phyloP scores from a whole-genome alignment of 2,797 vertebrate species.

The Sebastiscus tertius region DNA sequence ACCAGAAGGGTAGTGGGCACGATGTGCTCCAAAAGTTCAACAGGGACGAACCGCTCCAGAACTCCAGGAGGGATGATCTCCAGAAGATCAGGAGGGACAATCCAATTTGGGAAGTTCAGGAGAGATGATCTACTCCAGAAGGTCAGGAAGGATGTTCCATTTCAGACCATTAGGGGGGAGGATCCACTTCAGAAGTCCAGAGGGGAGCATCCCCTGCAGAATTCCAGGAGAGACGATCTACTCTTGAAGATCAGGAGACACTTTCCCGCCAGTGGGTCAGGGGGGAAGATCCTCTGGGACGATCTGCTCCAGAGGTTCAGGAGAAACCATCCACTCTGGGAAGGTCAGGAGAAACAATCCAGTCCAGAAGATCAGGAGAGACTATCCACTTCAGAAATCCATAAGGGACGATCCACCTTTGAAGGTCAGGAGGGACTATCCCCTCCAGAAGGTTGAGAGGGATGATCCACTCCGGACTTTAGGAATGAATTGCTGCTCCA shows the following conservation, averaged over 20 bases:
- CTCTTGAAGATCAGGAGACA: neutral
- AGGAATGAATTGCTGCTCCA: neutral
- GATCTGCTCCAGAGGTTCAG: too few species aligned
- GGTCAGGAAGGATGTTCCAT: neutral
- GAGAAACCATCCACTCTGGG: neutral
- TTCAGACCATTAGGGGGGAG: neutral
- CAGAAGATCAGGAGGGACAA: conserved; percentile 76
- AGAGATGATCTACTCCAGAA: conserved; percentile 35
- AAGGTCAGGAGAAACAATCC: neutral
- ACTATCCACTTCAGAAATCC: neutral
- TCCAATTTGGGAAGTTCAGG: conserved; percentile 67
- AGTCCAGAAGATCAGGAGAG: neutral
- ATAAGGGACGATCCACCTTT: neutral
- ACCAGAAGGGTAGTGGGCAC: too few species aligned
- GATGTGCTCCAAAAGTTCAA: too few species aligned
- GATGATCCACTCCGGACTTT: neutral
- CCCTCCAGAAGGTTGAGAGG: neutral
- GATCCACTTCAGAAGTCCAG: neutral
- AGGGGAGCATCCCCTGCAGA: neutral
- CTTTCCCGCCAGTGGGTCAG: neutral
- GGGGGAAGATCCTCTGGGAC: too few species aligned
- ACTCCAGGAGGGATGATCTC: too few species aligned
- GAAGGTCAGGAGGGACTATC: neutral
- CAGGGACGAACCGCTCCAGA: too few species aligned
- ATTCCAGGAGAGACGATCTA: neutral